phyloP scores from a whole-genome alignment of 1,140 invertebrate genomes.

The Drosophila repleta region DNA sequence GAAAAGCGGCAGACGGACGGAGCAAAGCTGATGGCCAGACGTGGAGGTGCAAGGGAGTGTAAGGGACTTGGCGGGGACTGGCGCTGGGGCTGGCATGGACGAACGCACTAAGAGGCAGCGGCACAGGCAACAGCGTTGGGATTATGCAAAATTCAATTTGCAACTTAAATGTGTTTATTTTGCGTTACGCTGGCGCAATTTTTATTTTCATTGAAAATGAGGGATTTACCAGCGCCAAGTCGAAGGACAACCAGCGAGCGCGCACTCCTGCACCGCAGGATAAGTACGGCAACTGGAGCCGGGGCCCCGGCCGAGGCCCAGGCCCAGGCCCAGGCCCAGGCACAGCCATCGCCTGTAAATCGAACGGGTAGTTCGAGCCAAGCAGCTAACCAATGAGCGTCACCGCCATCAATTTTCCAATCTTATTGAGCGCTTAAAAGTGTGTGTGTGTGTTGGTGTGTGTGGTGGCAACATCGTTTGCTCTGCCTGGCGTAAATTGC shows the following conservation, averaged over 20 bases:
- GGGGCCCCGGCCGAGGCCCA: not conserved
- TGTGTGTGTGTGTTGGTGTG: conserved; percentile 15
- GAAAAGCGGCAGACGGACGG: conserved; percentile 23
- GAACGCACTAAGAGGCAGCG: conserved; percentile 13
- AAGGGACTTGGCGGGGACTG: not conserved
- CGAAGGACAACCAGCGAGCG: conserved; percentile 4
- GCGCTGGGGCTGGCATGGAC: not conserved
- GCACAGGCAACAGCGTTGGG: conserved; percentile 51
- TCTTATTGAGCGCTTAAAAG: conserved; percentile 81
- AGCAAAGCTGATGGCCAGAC: not conserved
- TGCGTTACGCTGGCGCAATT: conserved; percentile 82
- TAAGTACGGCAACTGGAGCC: conserved; percentile 22
- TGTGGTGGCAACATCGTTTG: conserved; percentile 57
- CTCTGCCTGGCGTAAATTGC: conserved; percentile 75
- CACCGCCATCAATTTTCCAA: conserved; percentile 78
- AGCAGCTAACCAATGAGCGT: conserved; percentile 63
- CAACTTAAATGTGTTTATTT: conserved; percentile 84
- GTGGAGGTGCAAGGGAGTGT: not conserved
- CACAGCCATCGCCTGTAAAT: conserved; percentile 33
- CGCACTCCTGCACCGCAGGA: not conserved
- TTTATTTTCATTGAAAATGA: conserved; percentile 82
- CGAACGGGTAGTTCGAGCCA: conserved; percentile 47
- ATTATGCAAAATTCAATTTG: conserved; percentile 84
- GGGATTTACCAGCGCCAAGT: conserved; percentile 56
- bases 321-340: conserved; percentile 6